Base-by-base conservation (phyloP, 2,888 invertebrate genomes). In the Diaperis boleti region DNA sequence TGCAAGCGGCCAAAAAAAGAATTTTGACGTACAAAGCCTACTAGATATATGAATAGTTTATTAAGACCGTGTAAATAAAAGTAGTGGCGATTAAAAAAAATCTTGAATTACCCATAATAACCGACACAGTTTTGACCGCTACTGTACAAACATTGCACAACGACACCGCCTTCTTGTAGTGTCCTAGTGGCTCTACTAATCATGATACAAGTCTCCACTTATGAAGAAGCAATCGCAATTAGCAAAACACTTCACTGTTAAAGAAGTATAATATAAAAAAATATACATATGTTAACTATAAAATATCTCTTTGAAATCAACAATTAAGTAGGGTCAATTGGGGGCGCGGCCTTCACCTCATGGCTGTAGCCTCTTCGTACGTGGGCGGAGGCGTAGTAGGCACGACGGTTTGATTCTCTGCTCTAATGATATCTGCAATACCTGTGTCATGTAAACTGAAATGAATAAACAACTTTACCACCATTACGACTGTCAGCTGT, bases 321-420 rank as follows among this genome's bases (percentile, higher is more conserved):
- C 39, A 39, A 39, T 13, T 13, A 33, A 39, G 1, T 39, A 3
- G n/a, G n/a, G n/a, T n/a, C n/a, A n/a, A n/a, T n/a, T n/a, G n/a
- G n/a, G n/a, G 13, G 3, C 35, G 8, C 15, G 15, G 33, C 4
- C 8, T 7, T 47, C 31, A 47, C 31, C 31, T 47, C 47, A 31
- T 31, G 8, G 47, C 13, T 8, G 47, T 47, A 8, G 47, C 47
- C 17, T 47, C 47, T 31, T 47, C 47, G n/a, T 47, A 47, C 8
- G 29, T 47, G 2, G 47, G 47, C 14, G 31, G 31, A 14, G 47
- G 47, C 11, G 29, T 31, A n/a, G 15, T 18, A 6, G 47, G 47
- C 5, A 42, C 20, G 10, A 15, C 31, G 5, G 47, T 47, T 6
- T 47, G 26, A 26, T 26, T 26, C 26, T 26, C 26, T 6, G 6